Conservation (phyloP, 2,888 invertebrate genomes). For the Laspeyria flexula region DNA sequence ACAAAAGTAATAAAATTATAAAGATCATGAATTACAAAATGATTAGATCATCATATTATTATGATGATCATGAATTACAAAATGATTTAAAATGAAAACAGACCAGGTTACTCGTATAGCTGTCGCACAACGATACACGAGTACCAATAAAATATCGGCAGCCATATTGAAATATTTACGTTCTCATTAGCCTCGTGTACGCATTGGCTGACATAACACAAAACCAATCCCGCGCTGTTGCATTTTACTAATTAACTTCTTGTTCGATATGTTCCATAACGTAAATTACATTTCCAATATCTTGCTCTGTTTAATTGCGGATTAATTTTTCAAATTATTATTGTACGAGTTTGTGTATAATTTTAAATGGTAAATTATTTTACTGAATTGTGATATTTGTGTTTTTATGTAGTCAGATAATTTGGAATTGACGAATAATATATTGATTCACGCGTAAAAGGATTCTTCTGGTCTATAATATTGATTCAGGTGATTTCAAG, state of each 20-base stretch:
- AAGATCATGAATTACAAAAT: no score
- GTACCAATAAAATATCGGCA: constrained; percentile 7
- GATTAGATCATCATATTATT: no score
- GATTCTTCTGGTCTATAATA: no score
- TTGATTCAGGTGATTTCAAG: no score
- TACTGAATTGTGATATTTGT: no score
- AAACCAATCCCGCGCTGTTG: constrained; percentile 59
- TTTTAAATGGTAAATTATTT: not conserved
- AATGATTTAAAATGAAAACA: no score
- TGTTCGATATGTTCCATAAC: constrained; percentile 41
- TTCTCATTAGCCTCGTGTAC: constrained; percentile 64
- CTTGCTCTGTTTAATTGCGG: constrained; percentile 37
- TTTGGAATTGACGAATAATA: no score
- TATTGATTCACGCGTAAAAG: no score
- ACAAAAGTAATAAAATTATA: no score
- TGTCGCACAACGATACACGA: not conserved
- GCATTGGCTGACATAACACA: constrained; percentile 60
- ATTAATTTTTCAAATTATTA: constrained; percentile 24
- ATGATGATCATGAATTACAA: no score
- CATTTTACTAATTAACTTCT: constrained; percentile 70
- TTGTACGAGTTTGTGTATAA: not conserved
- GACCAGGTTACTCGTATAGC: not conserved
- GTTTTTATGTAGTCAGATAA: no score
- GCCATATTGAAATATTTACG: constrained; percentile 67
- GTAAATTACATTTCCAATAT: constrained; percentile 42